Evolutionary conservation across 2,888 invertebrate species (phyloP).

Genomic region (Rhorus exstirpatorius): DNA sequence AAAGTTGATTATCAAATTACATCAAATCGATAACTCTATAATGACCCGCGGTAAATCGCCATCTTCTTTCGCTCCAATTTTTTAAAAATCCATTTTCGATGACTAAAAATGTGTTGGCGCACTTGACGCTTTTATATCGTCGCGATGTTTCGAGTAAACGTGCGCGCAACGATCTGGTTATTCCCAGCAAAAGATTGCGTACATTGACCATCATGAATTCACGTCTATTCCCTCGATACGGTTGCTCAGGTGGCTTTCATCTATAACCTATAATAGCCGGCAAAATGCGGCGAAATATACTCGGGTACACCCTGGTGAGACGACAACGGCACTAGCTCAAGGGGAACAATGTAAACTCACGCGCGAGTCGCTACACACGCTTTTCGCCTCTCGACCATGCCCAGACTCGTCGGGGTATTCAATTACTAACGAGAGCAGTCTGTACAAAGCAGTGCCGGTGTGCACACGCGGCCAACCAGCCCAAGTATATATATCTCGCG

Average conservation of each 20-base stretch:
- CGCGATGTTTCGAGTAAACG: slow-evolving; percentile 3
- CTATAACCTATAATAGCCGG: slow-evolving; percentile 19
- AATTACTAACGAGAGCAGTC: slow-evolving; percentile 78
- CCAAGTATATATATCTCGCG: slow-evolving; percentile 70
- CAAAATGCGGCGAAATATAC: not conserved
- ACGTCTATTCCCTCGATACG: slow-evolving; percentile 21
- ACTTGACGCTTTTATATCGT: not conserved
- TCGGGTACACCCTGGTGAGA: slow-evolving; percentile 43
- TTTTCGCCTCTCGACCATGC: slow-evolving; percentile 55
- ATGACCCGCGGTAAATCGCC: not conserved
- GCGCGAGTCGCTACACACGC: slow-evolving; percentile 66
- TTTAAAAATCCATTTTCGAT: not conserved
- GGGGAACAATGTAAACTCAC: slow-evolving; percentile 73
- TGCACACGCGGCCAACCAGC: slow-evolving; percentile 68
- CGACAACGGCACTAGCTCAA: slow-evolving; percentile 57
- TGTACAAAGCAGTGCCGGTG: slow-evolving; percentile 69
- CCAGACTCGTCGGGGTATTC: slow-evolving; percentile 72
- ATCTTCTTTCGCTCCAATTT: not conserved
- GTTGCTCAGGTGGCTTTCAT: slow-evolving; percentile 42
- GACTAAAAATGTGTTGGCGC: not conserved
- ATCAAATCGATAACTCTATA: no score
- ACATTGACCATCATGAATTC: slow-evolving; percentile 15
- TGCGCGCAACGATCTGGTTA: not conserved
- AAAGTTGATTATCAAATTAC: no score
- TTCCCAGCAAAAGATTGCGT: not conserved